Conservation (phyloP, 2,113 vertebrate species). For the Irena cyanogastra region DNA sequence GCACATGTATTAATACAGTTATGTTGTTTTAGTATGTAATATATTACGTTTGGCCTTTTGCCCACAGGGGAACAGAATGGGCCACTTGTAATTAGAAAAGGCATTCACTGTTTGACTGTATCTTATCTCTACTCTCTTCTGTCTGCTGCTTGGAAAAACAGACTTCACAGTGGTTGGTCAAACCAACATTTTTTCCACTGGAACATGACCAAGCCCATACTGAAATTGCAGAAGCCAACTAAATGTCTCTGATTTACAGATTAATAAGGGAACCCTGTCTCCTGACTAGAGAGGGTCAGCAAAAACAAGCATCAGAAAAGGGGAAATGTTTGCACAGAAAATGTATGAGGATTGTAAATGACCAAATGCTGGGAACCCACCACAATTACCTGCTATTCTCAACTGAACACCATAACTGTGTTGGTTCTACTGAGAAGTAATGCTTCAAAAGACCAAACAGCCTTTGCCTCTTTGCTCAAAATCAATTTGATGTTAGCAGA, state of each 20-base stretch:
- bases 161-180: slow-evolving; percentile 66
- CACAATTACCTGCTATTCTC: not conserved
- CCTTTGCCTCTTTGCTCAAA: not conserved
- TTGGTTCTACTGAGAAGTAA: not conserved
- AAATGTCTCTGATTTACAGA: slow-evolving; percentile 62
- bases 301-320: slow-evolving; percentile 56
- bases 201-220: slow-evolving; percentile 40
- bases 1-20: not conserved
- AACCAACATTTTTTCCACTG: slow-evolving; percentile 49
- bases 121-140: slow-evolving; percentile 50
- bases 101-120: slow-evolving; percentile 25
- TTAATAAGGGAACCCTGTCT: slow-evolving; percentile 64
- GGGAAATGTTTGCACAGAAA: slow-evolving; percentile 62
- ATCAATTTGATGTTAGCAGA: not conserved
- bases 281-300: slow-evolving; percentile 46
- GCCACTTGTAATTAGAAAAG: slow-evolving; percentile 48
- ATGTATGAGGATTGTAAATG: not conserved
- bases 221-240: slow-evolving; percentile 64
- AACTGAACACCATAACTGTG: not conserved
- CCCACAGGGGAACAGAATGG: slow-evolving; percentile 19
- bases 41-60: slow-evolving; percentile 56
- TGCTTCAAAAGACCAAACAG: not conserved
- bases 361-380: not conserved
- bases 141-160: slow-evolving; percentile 63
- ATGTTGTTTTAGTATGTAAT: not conserved